Evolutionary conservation across 1,140 invertebrate genomes (phyloP), one percentile per base, ranked within the genome.

Genomic region (Bombus superbus): DNA sequence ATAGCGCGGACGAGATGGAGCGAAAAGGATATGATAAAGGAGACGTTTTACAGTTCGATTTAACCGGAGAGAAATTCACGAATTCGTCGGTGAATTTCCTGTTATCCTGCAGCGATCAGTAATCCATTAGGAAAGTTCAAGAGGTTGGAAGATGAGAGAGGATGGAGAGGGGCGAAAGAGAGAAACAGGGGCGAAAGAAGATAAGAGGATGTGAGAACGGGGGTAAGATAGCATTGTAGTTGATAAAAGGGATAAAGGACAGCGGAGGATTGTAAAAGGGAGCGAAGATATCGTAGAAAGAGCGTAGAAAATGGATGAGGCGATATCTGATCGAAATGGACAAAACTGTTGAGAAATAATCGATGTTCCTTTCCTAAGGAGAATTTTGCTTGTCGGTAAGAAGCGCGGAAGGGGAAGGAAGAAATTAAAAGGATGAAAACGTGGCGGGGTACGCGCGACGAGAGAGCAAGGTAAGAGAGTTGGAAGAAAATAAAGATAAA

Each of bases 181-280:
- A 53, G 47, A 53, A 53, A 53, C 47, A 53, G 47, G 18, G 47
- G 47, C 47, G 18, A 53, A 53, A 53, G 57, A 9, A 64, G 75
- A 77, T 77, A 77, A 77, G 75, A 40, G 38, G 28, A 77, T 42
- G 75, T 11, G 75, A 77, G 25, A 44, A 64, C 11, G 59, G 40
- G 75, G 75, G 13, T 28, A 78, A 42, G 75, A 78, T 78, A 78
- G 75, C 75, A 78, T 78, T 78, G 75, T 77, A 64, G 57, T 42
- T 42, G 75, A 32, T 25, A 78, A 78, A 62, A 77, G 75, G 75
- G 28, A 77, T 32, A 25, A 42, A 35, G 59, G 57, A 64, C 75
- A 42, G 62, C 25, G 22, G n/a, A 38, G 38, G 59, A 28, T 76
- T 62, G 57, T 59, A 57, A 75, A 76, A 76, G 3, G 2, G 25